Evolutionary conservation across 1,140 invertebrate species (phyloP).

Genomic region (Armadillidium nasatum): DNA sequence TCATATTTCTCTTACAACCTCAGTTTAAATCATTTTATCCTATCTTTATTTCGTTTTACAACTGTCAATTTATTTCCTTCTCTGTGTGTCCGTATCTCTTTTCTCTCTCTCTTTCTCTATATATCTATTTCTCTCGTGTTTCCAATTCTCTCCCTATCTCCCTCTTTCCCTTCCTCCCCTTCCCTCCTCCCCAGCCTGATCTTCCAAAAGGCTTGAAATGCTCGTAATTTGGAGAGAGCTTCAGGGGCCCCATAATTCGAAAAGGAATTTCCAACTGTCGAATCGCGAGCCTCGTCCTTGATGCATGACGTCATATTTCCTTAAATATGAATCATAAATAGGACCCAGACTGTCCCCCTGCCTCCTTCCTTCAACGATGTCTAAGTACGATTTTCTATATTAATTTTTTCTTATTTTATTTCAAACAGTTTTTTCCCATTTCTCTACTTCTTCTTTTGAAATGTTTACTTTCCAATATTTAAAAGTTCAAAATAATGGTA

Average conservation of each 20-base stretch:
- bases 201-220: neutral
- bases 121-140: too few relatives aligned
- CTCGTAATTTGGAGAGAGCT: neutral
- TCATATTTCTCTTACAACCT: too few relatives aligned
- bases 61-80: too few relatives aligned
- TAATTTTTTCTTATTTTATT: neutral
- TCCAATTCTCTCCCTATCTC: too few relatives aligned
- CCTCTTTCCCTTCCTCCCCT: too few relatives aligned
- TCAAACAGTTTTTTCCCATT: too few relatives aligned
- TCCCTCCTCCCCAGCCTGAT: neutral
- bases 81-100: too few relatives aligned
- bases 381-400: neutral
- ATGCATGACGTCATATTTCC: conserved; percentile 3
- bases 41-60: neutral
- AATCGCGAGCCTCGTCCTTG: neutral
- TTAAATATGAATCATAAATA: conserved; percentile 5
- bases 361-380: neutral
- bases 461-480: too few relatives aligned
- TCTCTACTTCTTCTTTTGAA: too few relatives aligned
- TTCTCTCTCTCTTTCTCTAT: too few relatives aligned
- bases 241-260: neutral
- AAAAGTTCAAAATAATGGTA: too few relatives aligned
- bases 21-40: neutral
- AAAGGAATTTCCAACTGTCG: conserved; percentile 1
- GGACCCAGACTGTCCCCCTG: neutral